Conservation (phyloP, 2,888 invertebrate genomes). For the Callosobruchus maculatus region DNA sequence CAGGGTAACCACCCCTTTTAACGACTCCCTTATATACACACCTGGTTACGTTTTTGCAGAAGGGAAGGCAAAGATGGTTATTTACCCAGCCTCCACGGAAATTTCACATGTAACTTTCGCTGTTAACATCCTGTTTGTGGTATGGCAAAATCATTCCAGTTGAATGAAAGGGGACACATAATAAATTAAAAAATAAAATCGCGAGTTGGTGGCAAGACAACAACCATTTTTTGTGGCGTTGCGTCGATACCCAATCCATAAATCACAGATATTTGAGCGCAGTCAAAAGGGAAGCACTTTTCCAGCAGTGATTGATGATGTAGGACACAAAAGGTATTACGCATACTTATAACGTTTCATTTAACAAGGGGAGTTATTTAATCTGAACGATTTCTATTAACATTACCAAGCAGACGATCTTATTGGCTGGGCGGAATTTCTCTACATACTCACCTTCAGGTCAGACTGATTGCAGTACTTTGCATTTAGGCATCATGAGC, state of each 20-base stretch:
- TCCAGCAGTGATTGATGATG: not conserved
- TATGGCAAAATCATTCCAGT: not conserved
- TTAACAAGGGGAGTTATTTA: conserved; percentile 43
- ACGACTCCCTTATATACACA: too few species aligned
- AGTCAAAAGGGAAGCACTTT: not conserved
- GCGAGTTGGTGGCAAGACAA: not conserved
- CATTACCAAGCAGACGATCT: not conserved
- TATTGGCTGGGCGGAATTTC: not conserved
- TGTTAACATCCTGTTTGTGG: not conserved
- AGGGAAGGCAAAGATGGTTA: not conserved
- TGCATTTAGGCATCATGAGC: too few species aligned
- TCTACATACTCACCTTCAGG: not conserved
- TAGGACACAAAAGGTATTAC: conserved; percentile 23
- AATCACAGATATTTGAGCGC: not conserved
- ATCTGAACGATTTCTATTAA: conserved; percentile 29
- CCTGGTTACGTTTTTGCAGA: too few species aligned
- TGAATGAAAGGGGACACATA: not conserved
- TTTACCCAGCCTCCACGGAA: not conserved
- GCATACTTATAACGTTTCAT: conserved; percentile 38
- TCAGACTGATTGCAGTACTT: too few species aligned
- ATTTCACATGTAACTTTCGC: not conserved
- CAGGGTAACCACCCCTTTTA: too few species aligned
- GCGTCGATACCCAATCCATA: not conserved
- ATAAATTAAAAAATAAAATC: not conserved
- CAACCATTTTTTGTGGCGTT: not conserved